phyloP scores from a whole-genome alignment of 2,888 invertebrate genomes.

The Agrotis segetum region DNA sequence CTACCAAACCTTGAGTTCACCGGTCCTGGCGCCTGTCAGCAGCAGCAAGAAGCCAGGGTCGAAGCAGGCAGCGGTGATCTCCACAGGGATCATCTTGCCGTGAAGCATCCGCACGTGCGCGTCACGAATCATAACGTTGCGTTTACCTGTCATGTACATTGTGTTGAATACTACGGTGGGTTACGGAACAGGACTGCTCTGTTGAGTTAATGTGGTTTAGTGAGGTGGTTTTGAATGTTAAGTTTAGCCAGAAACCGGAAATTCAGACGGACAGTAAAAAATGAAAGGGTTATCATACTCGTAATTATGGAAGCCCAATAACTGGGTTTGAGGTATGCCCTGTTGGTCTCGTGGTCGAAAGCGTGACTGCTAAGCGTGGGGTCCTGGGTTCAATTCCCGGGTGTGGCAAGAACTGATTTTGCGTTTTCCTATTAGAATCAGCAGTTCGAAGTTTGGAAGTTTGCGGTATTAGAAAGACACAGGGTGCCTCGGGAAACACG shows the following conservation, averaged over 20 bases:
- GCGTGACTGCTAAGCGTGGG: too few relatives aligned
- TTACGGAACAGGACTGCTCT: not conserved
- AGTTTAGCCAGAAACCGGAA: not conserved
- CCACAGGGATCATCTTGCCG: slow-evolving; percentile 92
- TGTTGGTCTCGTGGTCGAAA: too few relatives aligned
- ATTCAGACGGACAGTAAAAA: not conserved
- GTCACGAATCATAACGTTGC: slow-evolving; percentile 92
- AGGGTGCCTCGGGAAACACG: too few relatives aligned
- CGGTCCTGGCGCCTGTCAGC: slow-evolving; percentile 95
- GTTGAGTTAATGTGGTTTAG: not conserved
- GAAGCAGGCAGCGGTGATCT: slow-evolving; percentile 95
- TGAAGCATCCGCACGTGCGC: slow-evolving; percentile 93
- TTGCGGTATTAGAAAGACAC: too few relatives aligned
- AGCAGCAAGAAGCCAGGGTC: slow-evolving; percentile 94
- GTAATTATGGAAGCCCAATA: not conserved
- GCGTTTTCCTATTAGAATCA: too few relatives aligned
- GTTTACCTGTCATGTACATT: slow-evolving; percentile 87
- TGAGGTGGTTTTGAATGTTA: not conserved
- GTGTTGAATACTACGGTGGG: not conserved
- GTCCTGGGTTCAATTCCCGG: too few relatives aligned
- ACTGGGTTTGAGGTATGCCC: not conserved
- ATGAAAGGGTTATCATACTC: not conserved
- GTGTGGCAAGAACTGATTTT: too few relatives aligned
- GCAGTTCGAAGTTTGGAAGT: too few relatives aligned
- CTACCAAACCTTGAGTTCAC: slow-evolving; percentile 91